phyloP scores from a whole-genome alignment of 2,888 invertebrate species.

The Nomada flava region DNA sequence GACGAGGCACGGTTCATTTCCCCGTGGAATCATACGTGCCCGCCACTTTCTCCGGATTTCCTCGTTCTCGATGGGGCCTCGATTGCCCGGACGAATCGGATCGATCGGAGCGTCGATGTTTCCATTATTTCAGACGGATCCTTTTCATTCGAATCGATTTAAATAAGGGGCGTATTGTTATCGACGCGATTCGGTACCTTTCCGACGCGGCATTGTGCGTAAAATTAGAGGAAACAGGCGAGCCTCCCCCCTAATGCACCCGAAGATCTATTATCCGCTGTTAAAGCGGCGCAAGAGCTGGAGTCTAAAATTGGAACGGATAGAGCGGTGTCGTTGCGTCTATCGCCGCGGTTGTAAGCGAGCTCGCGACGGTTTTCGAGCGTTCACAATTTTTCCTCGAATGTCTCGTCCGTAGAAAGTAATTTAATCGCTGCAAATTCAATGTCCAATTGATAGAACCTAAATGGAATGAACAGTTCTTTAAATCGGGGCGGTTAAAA shows the following conservation, averaged over 20 bases:
- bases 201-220: constrained; percentile 13
- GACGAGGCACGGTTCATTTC: background rate
- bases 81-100: too few species aligned
- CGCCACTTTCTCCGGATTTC: constrained; percentile 30
- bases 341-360: background rate
- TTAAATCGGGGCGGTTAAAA: background rate
- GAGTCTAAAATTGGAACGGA: constrained; percentile 34
- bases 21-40: constrained; percentile 22
- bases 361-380: background rate
- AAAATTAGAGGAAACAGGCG: constrained; percentile 23
- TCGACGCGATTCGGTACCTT: background rate
- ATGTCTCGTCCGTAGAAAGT: too few species aligned
- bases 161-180: background rate
- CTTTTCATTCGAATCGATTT: too few species aligned
- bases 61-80: too few species aligned
- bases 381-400: background rate
- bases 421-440: too few species aligned
- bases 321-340: constrained; percentile 9
- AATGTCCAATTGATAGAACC: too few species aligned
- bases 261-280: constrained; percentile 28
- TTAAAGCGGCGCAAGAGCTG: constrained; percentile 25
- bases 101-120: too few species aligned
- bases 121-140: too few species aligned
- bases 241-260: background rate
- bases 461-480: background rate